Evolutionary conservation across 2,113 vertebrate species (phyloP), one percentile per base, ranked within the genome.

Genomic region (Plecotus auritus): DNA sequence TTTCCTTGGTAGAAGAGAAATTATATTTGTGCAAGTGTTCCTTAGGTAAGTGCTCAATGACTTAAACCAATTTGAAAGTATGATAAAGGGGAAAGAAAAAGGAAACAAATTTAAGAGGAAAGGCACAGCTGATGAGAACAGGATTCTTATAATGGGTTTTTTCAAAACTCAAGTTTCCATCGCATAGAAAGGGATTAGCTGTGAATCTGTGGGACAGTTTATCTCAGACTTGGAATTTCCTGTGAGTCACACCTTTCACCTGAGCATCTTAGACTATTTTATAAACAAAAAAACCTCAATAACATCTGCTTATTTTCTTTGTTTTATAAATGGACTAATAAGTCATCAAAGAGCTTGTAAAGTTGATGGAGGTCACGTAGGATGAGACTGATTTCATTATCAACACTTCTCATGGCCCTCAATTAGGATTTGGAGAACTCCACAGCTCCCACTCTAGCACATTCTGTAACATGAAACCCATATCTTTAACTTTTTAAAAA

Each of bases 191-290:
- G 42, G 67, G 56, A 78, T 70, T 59, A 92, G 85, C 80, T 95
- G 35, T 54, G 69, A 88, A 47, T 47, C 14, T n/a, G 56, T 67
- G 73, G 40, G 40, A 74, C 40, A 8, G 32, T 88, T 92, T 74
- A 32, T 90, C n/a, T 88, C 91, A 51, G 64, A 54, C 47, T 85
- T 72, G 61, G 47, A n/a, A 81, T 91, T 96, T 96, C 49, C 93
- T 93, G 11, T 94, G 87, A 93, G 67, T 95, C 90, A 91, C n/a
- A 76, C 37, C 40, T 89, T 95, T 93, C 42, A 54, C n/a, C 61
- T 85, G 74, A 90, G 14, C 85, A 86, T 93, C 20, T 51, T 82
- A 76, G 49, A 72, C 28, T 97, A 96, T 96, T 95, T 97, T 94
- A 74, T 96, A 96, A 96, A 96, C 85, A 88, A 9, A 23, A 88